Percentiles rank a stretch among this genome's conserved stretches.
Evolutionary conservation across 2,113 vertebrate genomes (phyloP).

Genomic region (Phylloscopus trochiloides): DNA sequence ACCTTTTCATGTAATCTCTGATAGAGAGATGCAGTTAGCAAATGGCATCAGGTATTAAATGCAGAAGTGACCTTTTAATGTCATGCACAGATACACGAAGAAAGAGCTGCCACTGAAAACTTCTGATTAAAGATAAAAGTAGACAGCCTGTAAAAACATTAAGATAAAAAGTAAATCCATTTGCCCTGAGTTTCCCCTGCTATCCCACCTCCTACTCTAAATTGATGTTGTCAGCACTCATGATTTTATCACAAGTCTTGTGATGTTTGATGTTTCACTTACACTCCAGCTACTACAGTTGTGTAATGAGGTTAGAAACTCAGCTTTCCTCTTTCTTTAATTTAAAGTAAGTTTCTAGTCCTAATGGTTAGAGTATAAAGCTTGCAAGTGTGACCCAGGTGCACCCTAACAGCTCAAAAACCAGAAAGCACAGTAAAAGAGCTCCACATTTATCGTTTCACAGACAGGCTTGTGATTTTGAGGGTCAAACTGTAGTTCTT

Average conservation of each 20-base stretch:
- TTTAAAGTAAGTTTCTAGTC: constrained; percentile 42
- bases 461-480: constrained; percentile 16
- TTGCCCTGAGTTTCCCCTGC: constrained; percentile 53
- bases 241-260: constrained; percentile 59
- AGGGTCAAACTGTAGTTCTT: constrained; percentile 33
- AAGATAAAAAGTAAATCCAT: constrained; percentile 58
- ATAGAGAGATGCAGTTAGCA: constrained; percentile 6
- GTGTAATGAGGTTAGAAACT: constrained; percentile 61
- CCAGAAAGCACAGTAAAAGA: constrained; percentile 29
- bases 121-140: constrained; percentile 59
- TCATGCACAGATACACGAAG: not conserved
- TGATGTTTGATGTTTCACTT: constrained; percentile 66
- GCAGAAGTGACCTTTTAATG: constrained; percentile 48
- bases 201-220: constrained; percentile 62
- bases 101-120: constrained; percentile 49
- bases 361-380: constrained; percentile 52
- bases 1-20: constrained; percentile 1
- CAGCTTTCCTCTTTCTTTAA: constrained; percentile 53
- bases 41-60: constrained; percentile 19
- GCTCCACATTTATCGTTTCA: not conserved
- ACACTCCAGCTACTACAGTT: constrained; percentile 47
- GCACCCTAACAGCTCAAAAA: constrained; percentile 30
- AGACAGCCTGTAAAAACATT: constrained; percentile 48
- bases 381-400: constrained; percentile 55
- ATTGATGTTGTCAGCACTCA: constrained; percentile 63